Percentiles rank a stretch among this genome's conserved stretches.
These are phyloP conservation scores for Bedellia somnulentella DNA, from an alignment of 2,888 invertebrate species.

Conservation along the genomic window DNA sequence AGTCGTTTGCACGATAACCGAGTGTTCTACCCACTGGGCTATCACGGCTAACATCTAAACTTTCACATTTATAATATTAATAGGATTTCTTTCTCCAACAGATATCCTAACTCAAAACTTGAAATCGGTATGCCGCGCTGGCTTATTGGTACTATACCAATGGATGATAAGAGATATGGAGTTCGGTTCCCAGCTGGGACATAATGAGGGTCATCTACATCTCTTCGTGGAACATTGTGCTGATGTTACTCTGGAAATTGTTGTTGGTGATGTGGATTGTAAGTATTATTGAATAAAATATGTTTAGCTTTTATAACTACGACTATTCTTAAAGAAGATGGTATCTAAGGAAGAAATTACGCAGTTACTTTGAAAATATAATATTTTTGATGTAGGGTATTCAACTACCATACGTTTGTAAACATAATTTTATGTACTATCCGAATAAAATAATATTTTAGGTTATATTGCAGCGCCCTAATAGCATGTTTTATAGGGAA, in stretches of 20 bases:
- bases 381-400: too few species aligned
- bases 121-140: slow-evolving; percentile 21
- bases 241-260: slow-evolving; percentile 11
- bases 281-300: slow-evolving; percentile 8
- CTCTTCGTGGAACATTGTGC: slow-evolving; percentile 20
- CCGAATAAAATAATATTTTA: too few species aligned
- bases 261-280: slow-evolving; percentile 21
- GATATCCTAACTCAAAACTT: slow-evolving; percentile 6
- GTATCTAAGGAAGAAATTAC: background rate
- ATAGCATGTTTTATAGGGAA: too few species aligned
- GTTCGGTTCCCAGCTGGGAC: slow-evolving; percentile 17
- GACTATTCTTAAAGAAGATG: background rate
- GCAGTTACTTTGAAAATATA: too few species aligned
- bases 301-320: background rate
- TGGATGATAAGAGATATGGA: slow-evolving; percentile 20
- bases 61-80: too few species aligned
- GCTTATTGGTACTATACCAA: slow-evolving; percentile 20
- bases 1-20: too few species aligned
- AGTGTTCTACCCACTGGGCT: too few species aligned
- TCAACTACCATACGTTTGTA: too few species aligned
- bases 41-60: too few species aligned
- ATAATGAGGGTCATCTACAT: slow-evolving; percentile 26
- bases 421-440: too few species aligned
- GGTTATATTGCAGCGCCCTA: too few species aligned
- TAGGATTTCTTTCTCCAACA: background rate